Conservation (phyloP, 2,113 vertebrate species). For the Bostrychus sinensis region DNA sequence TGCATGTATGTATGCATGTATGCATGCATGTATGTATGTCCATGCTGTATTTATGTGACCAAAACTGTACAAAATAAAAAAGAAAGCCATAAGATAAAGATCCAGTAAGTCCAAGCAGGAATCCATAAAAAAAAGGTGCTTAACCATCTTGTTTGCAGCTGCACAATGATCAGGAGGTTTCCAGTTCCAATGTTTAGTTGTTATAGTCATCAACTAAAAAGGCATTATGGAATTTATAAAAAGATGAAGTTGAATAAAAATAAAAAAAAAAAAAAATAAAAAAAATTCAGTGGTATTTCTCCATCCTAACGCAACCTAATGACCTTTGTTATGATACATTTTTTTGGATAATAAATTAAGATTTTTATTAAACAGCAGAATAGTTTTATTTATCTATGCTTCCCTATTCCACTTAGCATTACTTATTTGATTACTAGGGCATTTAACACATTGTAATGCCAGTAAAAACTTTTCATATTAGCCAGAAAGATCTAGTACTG, state of each 20-base stretch:
- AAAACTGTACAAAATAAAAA: conserved; percentile 53
- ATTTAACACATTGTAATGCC: no score
- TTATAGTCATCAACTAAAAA: conserved; percentile 20
- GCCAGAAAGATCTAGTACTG: no score
- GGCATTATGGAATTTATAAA: not conserved
- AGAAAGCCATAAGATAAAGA: conserved; percentile 15
- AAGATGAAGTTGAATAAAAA: not conserved
- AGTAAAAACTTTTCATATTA: no score
- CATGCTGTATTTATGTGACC: conserved; percentile 41
- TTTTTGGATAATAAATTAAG: no score
- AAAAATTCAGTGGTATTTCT: not conserved
- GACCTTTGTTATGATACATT: not conserved
- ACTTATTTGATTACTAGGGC: no score
- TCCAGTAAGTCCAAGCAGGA: conserved; percentile 62
- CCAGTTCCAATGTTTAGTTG: conserved; percentile 54
- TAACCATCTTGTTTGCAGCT: conserved; percentile 57
- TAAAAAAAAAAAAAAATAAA: conserved; percentile 1
- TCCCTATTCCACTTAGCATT: no score
- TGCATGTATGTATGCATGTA: no score
- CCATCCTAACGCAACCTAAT: conserved; percentile 7
- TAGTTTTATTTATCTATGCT: no score
- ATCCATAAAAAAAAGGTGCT: conserved; percentile 69
- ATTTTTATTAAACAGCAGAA: no score
- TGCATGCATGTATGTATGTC: conserved; percentile 8
- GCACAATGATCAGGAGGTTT: conserved; percentile 63